A percentile compares a stretch with the other conserved stretches of the same genome.
phyloP scores from a whole-genome alignment of 2,888 invertebrate species.

The Odontocolon sp. region DNA sequence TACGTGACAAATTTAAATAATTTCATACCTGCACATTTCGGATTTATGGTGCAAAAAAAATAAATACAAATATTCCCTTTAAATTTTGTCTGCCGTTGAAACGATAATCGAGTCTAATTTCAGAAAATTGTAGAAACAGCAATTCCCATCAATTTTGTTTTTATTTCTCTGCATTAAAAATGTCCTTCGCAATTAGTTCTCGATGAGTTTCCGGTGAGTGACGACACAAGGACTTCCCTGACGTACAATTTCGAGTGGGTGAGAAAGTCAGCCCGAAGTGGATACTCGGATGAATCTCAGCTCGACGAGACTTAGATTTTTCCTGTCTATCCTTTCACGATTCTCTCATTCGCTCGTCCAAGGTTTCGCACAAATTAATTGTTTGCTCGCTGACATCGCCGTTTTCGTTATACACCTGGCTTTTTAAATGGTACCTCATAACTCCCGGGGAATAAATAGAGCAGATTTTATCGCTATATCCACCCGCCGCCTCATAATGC shows the following conservation, averaged over 20 bases:
- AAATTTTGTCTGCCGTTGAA: no score
- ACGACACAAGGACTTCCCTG: conserved; percentile 48
- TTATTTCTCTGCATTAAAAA: not conserved
- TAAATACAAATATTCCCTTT: no score
- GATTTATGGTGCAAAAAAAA: no score
- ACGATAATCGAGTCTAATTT: no score
- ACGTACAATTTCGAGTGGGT: conserved; percentile 3
- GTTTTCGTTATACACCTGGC: not conserved
- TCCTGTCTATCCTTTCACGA: conserved; percentile 19
- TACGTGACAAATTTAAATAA: no score
- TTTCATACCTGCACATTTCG: no score
- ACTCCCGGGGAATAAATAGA: conserved; percentile 25
- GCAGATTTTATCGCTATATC: conserved; percentile 36
- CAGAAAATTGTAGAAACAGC: conserved; percentile 59
- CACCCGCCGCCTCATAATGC: conserved; percentile 15
- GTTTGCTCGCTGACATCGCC: conserved; percentile 1
- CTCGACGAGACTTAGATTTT: not conserved
- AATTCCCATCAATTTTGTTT: conserved; percentile 7
- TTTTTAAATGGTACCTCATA: conserved; percentile 1
- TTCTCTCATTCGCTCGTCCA: not conserved
- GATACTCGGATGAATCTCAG: not conserved
- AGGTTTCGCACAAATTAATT: not conserved
- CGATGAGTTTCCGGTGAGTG: conserved; percentile 51
- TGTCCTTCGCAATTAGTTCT: conserved; percentile 15
- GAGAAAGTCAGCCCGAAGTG: conserved; percentile 16